phyloP scores from a whole-genome alignment of 2,888 invertebrate species.

The Agrochola lychnidis region DNA sequence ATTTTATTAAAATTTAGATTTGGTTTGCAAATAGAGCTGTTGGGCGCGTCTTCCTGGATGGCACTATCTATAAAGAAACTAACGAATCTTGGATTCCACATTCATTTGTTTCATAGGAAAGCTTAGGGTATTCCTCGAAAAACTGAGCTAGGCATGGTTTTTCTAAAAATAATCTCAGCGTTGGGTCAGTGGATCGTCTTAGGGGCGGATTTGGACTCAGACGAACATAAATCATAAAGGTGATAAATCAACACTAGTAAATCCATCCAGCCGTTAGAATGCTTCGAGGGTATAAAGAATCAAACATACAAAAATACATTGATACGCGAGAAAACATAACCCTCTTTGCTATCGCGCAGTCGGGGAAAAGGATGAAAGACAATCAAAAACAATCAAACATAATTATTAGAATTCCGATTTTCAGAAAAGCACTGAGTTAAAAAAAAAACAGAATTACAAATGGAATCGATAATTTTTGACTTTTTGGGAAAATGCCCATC shows the following conservation, averaged over 20 bases:
- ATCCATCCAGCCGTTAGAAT: neutral
- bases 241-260: too few species aligned
- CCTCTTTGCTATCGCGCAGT: neutral
- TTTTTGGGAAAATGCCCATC: too few species aligned
- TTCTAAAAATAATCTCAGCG: neutral
- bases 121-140: neutral
- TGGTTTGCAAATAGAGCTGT: too few species aligned
- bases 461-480: too few species aligned
- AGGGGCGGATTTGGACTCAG: too few species aligned
- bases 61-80: neutral
- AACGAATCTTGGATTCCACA: neutral
- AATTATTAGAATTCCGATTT: neutral
- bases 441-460: neutral
- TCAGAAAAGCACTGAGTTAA: neutral
- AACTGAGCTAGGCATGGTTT: neutral
- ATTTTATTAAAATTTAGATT: too few species aligned
- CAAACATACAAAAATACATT: neutral
- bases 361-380: neutral
- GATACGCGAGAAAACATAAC: neutral
- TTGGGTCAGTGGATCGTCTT: too few species aligned
- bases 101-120: neutral
- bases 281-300: neutral
- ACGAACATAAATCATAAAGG: too few species aligned
- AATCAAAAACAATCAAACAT: neutral
- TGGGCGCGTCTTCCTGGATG: too few species aligned